These are phyloP conservation scores for Zosterops lateralis DNA, from an alignment of 2,113 vertebrate species.

Conservation along the genomic window DNA sequence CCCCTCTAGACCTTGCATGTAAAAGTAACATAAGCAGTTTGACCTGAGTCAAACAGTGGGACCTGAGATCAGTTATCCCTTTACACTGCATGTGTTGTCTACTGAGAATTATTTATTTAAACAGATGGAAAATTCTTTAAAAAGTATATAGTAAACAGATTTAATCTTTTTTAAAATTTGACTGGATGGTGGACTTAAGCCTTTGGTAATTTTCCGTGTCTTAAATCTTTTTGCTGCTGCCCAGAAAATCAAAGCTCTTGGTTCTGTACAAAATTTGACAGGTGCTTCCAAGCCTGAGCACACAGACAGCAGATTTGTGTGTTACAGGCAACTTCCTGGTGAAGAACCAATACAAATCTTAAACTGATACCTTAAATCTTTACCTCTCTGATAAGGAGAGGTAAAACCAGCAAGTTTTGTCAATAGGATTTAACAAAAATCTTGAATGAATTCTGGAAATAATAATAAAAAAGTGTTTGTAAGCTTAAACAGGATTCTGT, in stretches of 20 bases:
- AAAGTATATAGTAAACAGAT: background rate
- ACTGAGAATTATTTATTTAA: background rate
- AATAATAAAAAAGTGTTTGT: slow-evolving; percentile 59
- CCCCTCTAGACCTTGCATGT: background rate
- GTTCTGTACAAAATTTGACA: slow-evolving; percentile 21
- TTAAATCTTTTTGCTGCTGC: background rate
- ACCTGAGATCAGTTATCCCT: background rate
- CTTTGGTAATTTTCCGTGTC: background rate
- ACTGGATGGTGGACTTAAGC: background rate
- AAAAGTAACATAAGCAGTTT: background rate
- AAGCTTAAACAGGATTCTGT: slow-evolving; percentile 43
- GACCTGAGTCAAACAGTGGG: background rate
- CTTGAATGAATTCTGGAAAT: slow-evolving; percentile 67
- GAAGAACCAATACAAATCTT: slow-evolving; percentile 32
- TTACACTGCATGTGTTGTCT: background rate
- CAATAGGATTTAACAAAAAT: slow-evolving; percentile 59
- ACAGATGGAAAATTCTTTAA: background rate
- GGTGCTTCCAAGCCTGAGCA: background rate
- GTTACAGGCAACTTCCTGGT: slow-evolving; percentile 24
- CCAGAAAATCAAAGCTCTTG: background rate
- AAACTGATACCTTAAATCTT: background rate
- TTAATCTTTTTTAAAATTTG: background rate
- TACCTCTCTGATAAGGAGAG: slow-evolving; percentile 24
- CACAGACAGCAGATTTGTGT: slow-evolving; percentile 26
- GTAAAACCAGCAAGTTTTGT: slow-evolving; percentile 58